Evolutionary conservation across 2,888 invertebrate genomes (phyloP).

Genomic region (Synergus gifuensis): DNA sequence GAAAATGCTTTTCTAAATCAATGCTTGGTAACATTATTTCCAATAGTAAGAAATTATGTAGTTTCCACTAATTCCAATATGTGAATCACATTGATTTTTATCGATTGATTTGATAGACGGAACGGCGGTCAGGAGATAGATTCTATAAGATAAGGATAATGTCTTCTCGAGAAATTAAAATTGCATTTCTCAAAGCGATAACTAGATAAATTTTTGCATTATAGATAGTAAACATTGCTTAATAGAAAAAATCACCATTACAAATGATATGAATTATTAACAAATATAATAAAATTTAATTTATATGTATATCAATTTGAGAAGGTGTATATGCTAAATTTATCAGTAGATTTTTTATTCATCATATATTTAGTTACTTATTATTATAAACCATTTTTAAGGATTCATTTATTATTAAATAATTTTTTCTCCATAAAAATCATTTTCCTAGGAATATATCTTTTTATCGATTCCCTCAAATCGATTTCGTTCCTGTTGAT

Average conservation of each 20-base stretch:
- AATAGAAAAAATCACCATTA: neutral
- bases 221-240: neutral
- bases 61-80: neutral
- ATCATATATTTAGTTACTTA: neutral
- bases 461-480: neutral
- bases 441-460: neutral
- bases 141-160: neutral
- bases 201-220: neutral
- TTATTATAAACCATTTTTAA: neutral
- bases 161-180: neutral
- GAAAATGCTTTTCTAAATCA: no score
- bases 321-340: neutral
- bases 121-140: neutral
- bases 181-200: neutral
- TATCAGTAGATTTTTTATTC: neutral
- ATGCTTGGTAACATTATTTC: neutral
- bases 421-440: neutral
- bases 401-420: no score
- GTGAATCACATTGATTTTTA: constrained; percentile 8
- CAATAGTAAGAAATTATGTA: neutral
- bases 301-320: neutral
- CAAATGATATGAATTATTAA: no score
- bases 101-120: neutral
- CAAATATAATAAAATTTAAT: neutral
- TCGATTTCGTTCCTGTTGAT: neutral